Conservation (phyloP, 2,113 vertebrate genomes). For the Zosterops hypoxanthus region DNA sequence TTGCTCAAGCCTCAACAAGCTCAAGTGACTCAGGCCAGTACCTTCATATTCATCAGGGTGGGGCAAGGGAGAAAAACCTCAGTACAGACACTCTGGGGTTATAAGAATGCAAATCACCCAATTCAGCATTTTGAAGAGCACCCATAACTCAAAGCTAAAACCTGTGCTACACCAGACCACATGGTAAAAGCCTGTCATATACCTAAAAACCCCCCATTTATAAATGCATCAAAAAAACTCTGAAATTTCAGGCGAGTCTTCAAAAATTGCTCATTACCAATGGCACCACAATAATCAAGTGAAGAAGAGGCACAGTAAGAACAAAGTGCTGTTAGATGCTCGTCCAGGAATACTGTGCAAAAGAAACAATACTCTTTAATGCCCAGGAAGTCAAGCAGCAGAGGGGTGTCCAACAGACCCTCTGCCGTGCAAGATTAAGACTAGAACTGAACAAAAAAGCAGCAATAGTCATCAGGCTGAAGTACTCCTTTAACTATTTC, state of each 20-base stretch:
- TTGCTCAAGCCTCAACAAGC: conserved; percentile 49
- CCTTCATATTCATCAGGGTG: conserved; percentile 26
- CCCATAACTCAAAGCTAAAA: neutral
- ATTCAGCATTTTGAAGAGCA: neutral
- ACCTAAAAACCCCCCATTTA: neutral
- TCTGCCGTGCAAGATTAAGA: neutral
- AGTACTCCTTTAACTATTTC: neutral
- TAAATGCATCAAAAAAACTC: accelerated
- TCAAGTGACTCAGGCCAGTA: neutral
- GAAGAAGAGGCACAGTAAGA: neutral
- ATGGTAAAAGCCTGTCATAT: neutral
- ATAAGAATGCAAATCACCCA: neutral
- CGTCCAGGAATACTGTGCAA: neutral
- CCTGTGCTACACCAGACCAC: neutral
- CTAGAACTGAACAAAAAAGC: neutral
- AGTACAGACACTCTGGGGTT: neutral
- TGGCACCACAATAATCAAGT: neutral
- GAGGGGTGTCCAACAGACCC: neutral
- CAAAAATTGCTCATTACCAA: neutral
- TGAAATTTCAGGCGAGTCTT: neutral
- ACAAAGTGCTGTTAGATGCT: neutral
- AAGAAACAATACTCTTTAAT: neutral
- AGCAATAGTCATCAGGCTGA: neutral
- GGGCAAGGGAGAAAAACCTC: neutral
- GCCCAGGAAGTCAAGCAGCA: neutral